Evolutionary conservation across 2,888 invertebrate genomes (phyloP), one percentile per base, ranked within the genome.

Genomic region (Thera britannica): DNA sequence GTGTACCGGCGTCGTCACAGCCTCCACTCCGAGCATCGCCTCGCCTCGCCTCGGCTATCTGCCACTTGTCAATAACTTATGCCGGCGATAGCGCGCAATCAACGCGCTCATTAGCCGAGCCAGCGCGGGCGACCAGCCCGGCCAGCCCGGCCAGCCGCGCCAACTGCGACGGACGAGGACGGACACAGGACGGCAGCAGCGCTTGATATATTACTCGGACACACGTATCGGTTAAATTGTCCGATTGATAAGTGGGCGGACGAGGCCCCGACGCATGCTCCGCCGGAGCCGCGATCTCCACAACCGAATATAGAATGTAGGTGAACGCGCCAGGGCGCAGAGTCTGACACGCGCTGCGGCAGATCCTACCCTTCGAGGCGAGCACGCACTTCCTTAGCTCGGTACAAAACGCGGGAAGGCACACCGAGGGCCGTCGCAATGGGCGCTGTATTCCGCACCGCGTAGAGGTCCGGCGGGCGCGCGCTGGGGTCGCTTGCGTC

Each of bases 181-280:
- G 78, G 80, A 76, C 82, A 77, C 79, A 77, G 77, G 68, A 49
- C 65, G 58, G 65, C 68, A 55, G 65, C 65, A 75, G 73, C 77
- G 65, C 78, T 84, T 87, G 87, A 89, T 89, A 90, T 90, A 90
- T 88, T 85, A 86, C 86, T 84, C 86, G 87, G 83, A 87, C 87
- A 86, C 85, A 84, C 86, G 87, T 84, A 88, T 86, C 89, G 84
- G 84, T 82, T 88, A 86, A 89, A 89, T 88, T 88, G 89, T 86
- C 83, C 83, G 82, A 78, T 83, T 85, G 91, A 90, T 90, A 90
- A 90, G 90, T 90, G 90, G 91, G 90, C 91, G 91, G 81, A 85
- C 77, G 86, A 82, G 56, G 46, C 23, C 2, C 3, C 36, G 44
- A 36, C 55, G 79, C 72, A 71, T 68, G 75, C 68, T 58, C 68